A percentile compares a stretch with the other conserved stretches of the same genome.
Evolutionary conservation across 2,113 vertebrate species (phyloP).

Genomic region (Chaetura pelagica): DNA sequence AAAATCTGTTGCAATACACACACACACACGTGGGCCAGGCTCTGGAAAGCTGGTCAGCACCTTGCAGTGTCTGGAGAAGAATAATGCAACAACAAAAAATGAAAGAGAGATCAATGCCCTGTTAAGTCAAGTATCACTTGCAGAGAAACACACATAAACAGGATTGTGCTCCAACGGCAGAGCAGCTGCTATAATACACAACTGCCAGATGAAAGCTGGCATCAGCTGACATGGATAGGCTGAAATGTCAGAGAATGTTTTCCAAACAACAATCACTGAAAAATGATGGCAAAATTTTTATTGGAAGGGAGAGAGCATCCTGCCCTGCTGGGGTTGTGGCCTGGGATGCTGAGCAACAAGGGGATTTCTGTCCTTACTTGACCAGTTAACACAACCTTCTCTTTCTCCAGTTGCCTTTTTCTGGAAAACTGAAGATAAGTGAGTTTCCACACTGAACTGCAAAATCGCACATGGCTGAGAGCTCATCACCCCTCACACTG

Average conservation of each 20-base stretch:
- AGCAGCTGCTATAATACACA: background rate
- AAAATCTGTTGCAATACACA: background rate
- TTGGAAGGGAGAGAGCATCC: background rate
- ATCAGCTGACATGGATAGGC: background rate
- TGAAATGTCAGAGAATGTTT: background rate
- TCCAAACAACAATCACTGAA: background rate
- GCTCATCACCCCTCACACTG: fast-evolving
- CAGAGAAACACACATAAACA: background rate
- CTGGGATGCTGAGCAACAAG: background rate
- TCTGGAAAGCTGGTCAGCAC: background rate
- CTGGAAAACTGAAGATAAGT: background rate
- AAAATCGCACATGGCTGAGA: background rate
- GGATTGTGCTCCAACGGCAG: background rate
- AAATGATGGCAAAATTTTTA: background rate
- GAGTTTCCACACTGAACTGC: fast-evolving
- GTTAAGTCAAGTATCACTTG: background rate
- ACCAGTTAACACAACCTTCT: background rate
- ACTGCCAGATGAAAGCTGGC: background rate
- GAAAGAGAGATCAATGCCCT: background rate
- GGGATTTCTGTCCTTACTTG: background rate
- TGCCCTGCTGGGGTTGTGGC: background rate
- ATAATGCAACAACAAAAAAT: background rate
- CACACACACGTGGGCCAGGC: background rate
- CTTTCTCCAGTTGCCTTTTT: background rate
- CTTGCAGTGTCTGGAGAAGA: background rate